Percentiles rank a stretch among this genome's conserved stretches.
These are phyloP conservation scores for Crotophaga sulcirostris DNA, from an alignment of 2,113 vertebrate genomes.

Conservation along the genomic window DNA sequence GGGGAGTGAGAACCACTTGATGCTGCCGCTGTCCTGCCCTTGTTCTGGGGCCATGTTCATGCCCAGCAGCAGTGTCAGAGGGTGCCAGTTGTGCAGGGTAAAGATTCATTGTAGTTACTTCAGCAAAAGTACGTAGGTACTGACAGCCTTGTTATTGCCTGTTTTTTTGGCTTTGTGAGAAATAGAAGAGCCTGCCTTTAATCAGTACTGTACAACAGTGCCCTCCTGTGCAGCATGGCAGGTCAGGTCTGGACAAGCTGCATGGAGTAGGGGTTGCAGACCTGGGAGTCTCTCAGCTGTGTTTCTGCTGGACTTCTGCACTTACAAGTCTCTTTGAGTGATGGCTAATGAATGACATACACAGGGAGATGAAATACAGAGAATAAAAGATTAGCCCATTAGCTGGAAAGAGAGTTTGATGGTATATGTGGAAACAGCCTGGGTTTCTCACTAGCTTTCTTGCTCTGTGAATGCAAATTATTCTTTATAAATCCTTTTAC, in stretches of 20 bases:
- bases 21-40: background rate
- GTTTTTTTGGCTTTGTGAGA: background rate
- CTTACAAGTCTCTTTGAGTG: background rate
- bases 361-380: background rate
- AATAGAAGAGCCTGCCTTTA: background rate
- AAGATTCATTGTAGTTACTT: background rate
- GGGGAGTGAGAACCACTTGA: background rate
- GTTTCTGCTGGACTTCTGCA: rapidly evolving
- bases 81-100: background rate
- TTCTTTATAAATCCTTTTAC: background rate
- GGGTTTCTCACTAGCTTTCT: background rate
- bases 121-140: background rate
- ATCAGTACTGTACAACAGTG: background rate
- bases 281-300: background rate
- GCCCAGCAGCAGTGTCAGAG: background rate
- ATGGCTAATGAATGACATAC: background rate
- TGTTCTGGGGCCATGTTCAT: background rate
- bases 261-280: background rate
- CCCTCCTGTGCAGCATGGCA: background rate
- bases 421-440: background rate
- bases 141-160: background rate
- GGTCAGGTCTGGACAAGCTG: background rate
- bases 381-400: background rate
- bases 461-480: background rate
- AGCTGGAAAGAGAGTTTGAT: background rate